Base-by-base conservation (phyloP, 53 echinoderm and acorn worm genomes). In the Arbacia lixula region DNA sequence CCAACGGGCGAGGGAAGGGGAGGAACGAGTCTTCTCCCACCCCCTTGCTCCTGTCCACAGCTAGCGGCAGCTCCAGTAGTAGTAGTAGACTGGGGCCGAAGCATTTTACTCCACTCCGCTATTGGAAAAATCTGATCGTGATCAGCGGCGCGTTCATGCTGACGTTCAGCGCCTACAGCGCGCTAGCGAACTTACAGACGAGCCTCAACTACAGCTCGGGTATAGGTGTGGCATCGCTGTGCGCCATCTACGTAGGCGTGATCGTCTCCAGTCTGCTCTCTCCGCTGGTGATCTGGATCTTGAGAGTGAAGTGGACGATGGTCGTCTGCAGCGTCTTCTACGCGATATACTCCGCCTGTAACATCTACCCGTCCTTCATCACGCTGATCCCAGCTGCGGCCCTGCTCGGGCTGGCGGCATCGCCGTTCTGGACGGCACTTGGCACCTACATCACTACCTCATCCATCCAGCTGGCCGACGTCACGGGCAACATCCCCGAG, bases 111-210 rank as follows among this genome's bases (percentile, higher is more conserved):
- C 71, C 71, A 17, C 43, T 31, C 14, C 86, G 75, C 3, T 89
- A 90, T 65, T 89, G 91, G 92, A 92, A 89, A 73, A 99, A 99
- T 30, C 72, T 99, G 28, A 55, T 94, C 3, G 84, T 91, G 10
- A 52, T 99, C 14, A 85, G 92, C 55, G 10, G 90, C 0, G 92
- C 92, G 2, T 94, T 94, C 38, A 65, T 88, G 72, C 85, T 99
- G 62, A 90, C 76, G 46, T 95, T 95, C 76, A 95, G 94, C 30
- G 92, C 99, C 0, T 99, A 87, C 78, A 78, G 84, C 31, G 94
- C 99, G 5, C 71, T 99, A 63, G 90, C 95, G 52, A 95, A 99
- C 68, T 85, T 99, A 8, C 92, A 99, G 84, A 94, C 91, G 36
- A 99, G 99, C 40, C 81, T 99, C 27, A 92, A 99, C 49, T 75